These are phyloP conservation scores for Diaperis boleti DNA, from an alignment of 2,888 invertebrate species.

Conservation along the genomic window DNA sequence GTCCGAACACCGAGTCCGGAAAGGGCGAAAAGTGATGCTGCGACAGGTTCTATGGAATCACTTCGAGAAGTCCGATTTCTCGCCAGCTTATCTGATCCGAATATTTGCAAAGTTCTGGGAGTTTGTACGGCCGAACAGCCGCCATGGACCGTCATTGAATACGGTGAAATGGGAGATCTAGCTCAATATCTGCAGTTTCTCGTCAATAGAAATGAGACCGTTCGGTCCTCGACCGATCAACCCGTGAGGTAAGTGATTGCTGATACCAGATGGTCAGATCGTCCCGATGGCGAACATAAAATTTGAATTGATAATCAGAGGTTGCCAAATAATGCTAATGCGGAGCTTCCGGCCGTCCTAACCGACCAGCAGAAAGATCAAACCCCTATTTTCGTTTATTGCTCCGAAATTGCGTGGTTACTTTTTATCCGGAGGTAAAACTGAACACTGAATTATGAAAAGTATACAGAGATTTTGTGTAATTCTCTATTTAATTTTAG, in stretches of 20 bases:
- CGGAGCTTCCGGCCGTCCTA: background rate
- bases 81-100: slow-evolving; percentile 75
- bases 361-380: background rate
- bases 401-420: no score
- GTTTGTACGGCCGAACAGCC: slow-evolving; percentile 72
- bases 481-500: no score
- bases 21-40: slow-evolving; percentile 62
- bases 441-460: no score
- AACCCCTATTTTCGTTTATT: background rate
- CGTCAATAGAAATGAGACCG: slow-evolving; percentile 63
- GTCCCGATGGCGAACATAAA: slow-evolving; percentile 31
- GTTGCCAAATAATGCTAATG: slow-evolving; percentile 23
- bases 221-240: slow-evolving; percentile 56
- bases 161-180: slow-evolving; percentile 81
- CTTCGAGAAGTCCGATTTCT: slow-evolving; percentile 77
- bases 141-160: slow-evolving; percentile 79
- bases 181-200: slow-evolving; percentile 74
- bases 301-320: slow-evolving; percentile 38
- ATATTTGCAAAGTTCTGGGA: slow-evolving; percentile 75
- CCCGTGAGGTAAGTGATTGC: slow-evolving; percentile 59
- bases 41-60: slow-evolving; percentile 64
- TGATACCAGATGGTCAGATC: slow-evolving; percentile 35
- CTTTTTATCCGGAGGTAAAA: no score
- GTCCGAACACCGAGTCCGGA: slow-evolving; percentile 68
- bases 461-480: no score